These are phyloP conservation scores for Planococcus citri DNA, from an alignment of 1,140 invertebrate genomes.

Conservation along the genomic window DNA sequence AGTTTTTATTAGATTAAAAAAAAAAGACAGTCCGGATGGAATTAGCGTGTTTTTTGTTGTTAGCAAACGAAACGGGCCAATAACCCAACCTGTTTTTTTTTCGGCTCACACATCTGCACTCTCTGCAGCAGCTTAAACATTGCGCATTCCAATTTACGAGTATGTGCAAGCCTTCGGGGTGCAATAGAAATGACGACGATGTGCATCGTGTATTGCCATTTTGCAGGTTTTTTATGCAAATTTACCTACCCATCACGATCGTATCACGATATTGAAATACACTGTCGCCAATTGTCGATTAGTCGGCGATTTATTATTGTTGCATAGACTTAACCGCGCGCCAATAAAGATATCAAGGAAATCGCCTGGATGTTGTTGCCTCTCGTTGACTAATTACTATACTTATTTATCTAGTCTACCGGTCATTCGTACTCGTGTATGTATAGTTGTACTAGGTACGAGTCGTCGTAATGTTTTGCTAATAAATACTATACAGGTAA, in stretches of 20 bases:
- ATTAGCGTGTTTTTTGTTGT: constrained; percentile 7
- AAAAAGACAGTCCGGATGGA: constrained; percentile 6
- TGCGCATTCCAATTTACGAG: too few relatives aligned
- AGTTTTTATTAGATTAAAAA: constrained; percentile 13
- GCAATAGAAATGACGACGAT: background rate
- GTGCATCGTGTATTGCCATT: too few relatives aligned
- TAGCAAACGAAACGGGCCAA: background rate
- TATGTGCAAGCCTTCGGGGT: too few relatives aligned
- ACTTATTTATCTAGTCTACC: background rate
- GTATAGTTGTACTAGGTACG: too few relatives aligned
- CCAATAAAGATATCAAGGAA: background rate
- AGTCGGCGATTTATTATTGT: constrained; percentile 2
- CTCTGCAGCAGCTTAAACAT: too few relatives aligned
- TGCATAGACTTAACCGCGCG: background rate
- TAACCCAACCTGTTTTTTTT: constrained; percentile 11
- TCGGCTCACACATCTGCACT: background rate
- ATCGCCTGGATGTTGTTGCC: background rate
- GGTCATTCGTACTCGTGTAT: background rate
- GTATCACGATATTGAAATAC: too few relatives aligned
- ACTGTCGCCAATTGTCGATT: background rate
- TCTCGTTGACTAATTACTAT: background rate
- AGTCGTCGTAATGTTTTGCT: too few relatives aligned
- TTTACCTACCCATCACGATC: background rate
- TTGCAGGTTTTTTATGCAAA: background rate
- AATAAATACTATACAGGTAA: too few relatives aligned